Evolutionary conservation across 2,888 invertebrate genomes (phyloP), one percentile per base, ranked within the genome.

Genomic region (Helleia helle): DNA sequence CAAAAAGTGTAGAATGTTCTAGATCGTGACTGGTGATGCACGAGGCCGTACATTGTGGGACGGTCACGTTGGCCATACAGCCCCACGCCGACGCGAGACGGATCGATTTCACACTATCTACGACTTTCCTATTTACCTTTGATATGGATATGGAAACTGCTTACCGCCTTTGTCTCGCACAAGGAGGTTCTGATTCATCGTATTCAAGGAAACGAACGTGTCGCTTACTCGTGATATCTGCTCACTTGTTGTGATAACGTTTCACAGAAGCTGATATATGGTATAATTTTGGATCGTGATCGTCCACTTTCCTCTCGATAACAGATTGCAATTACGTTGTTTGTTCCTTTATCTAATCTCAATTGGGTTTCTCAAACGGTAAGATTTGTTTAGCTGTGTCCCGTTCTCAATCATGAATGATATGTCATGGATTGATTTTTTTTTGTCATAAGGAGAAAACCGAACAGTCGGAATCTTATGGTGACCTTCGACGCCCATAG

Each of bases 81-180:
- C 54, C 42, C 62, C 64, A 59, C 63, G 63, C 47, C 49, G 48
- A 54, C 65, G 65, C 58, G 62, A 59, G 62, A 58, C 55, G 56
- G 64, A 76, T 76, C 64, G 68, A 79, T 80, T 79, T 73, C 69
- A 74, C 71, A 65, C 68, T 45, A 56, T 55, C 62, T 61, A 60
- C 69, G 65, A 65, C 68, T 71, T 63, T 58, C 58, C 52, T 66
- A 68, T 71, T 70, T 65, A 52, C 63, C 55, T 29, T 29, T 12
- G 11, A 8, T 36, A 36, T 36, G 26, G 11, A 39, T 39, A 24
- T 18, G 39, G 14, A 30, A 14, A 24, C 8, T 24, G 13, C 9
- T 25, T 24, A n/a, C n/a, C n/a, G n/a, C n/a, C 26, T 15, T 24
- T 22, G 9, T 38, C 4, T 26, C 34, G 6, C 22, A 15, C 7